phyloP scores from a whole-genome alignment of 2,888 invertebrate species.

The Napeogenes sylphis region DNA sequence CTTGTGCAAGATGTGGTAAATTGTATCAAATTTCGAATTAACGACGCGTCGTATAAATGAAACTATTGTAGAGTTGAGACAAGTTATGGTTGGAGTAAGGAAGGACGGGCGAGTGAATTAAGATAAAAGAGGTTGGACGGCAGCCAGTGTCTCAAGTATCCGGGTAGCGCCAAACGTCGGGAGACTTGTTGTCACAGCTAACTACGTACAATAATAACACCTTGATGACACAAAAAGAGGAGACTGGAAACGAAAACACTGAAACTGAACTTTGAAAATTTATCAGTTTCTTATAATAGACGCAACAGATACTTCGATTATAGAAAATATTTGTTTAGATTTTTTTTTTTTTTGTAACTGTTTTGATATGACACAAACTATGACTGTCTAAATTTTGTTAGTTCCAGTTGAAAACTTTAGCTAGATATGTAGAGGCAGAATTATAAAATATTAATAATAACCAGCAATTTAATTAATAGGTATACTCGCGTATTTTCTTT shows the following conservation, averaged over 20 bases:
- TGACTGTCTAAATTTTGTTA: too few relatives aligned
- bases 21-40: conserved; percentile 48
- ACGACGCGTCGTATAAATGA: conserved; percentile 47
- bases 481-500: too few relatives aligned
- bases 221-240: neutral
- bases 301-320: too few relatives aligned
- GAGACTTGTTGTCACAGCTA: conserved; percentile 27
- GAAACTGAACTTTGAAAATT: neutral
- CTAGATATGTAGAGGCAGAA: too few relatives aligned
- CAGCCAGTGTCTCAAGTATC: conserved; percentile 72
- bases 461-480: too few relatives aligned
- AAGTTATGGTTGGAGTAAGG: conserved; percentile 60
- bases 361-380: too few relatives aligned
- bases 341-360: too few relatives aligned
- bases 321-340: too few relatives aligned
- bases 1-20: conserved; percentile 19
- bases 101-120: conserved; percentile 68
- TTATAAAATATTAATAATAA: too few relatives aligned
- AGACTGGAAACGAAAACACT: neutral
- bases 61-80: conserved; percentile 60
- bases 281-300: too few relatives aligned
- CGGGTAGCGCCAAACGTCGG: conserved; percentile 57
- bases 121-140: conserved; percentile 70
- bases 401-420: too few relatives aligned
- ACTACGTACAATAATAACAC: conserved; percentile 1